Evolutionary conservation across 2,113 vertebrate species (phyloP).

Genomic region (Tichodroma muraria): DNA sequence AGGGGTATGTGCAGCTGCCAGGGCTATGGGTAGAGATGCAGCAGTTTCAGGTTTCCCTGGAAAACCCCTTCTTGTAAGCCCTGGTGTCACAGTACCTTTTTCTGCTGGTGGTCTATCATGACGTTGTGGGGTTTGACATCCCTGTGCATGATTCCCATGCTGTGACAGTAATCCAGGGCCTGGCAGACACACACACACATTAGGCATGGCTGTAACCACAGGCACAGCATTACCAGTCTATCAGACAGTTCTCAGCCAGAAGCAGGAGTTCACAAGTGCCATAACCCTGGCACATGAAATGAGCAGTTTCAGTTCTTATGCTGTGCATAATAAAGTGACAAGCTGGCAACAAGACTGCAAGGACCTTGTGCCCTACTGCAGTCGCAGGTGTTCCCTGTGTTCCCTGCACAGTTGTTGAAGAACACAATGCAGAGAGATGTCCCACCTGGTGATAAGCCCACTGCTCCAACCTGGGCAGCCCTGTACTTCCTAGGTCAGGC

Average conservation of each 20-base stretch:
- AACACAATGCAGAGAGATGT: background rate
- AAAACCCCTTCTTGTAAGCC: background rate
- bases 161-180: conserved; percentile 99
- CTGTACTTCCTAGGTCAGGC: background rate
- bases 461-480: background rate
- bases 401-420: background rate
- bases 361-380: background rate
- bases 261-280: background rate
- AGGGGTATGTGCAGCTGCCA: background rate
- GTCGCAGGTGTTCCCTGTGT: background rate
- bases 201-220: background rate
- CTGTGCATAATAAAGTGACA: background rate
- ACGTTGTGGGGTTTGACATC: conserved; percentile 99
- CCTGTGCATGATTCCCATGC: conserved; percentile 99
- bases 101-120: conserved; percentile 98
- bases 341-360: background rate
- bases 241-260: background rate
- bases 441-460: background rate
- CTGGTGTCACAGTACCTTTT: conserved; percentile 80
- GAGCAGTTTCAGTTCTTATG: background rate
- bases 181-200: conserved; percentile 60
- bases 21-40: background rate
- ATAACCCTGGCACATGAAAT: background rate
- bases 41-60: background rate
- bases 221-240: background rate